phyloP scores from a whole-genome alignment of 2,888 invertebrate genomes.

The Agrochola circellaris region DNA sequence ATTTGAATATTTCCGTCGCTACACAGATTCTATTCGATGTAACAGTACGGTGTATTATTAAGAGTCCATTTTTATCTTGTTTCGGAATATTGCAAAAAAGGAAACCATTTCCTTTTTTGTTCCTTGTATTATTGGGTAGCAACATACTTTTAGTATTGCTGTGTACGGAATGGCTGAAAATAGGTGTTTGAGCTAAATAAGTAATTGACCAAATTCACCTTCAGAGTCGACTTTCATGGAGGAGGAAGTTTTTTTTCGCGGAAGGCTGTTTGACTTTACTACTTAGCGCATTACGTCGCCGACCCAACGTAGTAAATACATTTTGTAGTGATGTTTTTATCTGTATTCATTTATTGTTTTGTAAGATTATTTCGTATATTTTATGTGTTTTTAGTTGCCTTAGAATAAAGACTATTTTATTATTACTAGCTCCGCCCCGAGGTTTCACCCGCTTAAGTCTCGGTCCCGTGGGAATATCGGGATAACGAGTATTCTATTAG shows the following conservation, averaged over 20 bases:
- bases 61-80: conserved; percentile 41
- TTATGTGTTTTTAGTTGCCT: not conserved
- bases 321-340: not conserved
- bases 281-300: not conserved
- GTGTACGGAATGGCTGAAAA: not conserved
- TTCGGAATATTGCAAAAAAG: conserved; percentile 29
- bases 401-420: not conserved
- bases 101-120: conserved; percentile 21
- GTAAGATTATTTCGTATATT: too few species aligned
- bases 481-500: too few species aligned
- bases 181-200: not conserved
- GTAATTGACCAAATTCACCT: not conserved
- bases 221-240: not conserved
- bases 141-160: conserved; percentile 4
- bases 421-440: too few species aligned
- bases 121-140: not conserved
- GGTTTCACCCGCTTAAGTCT: too few species aligned
- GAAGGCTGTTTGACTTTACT: not conserved
- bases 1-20: conserved; percentile 58
- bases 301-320: not conserved
- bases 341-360: not conserved
- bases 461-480: too few species aligned
- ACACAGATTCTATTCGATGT: conserved; percentile 39
- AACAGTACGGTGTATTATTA: conserved; percentile 31
- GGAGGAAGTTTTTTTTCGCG: not conserved